Conservation (phyloP, 2,797 vertebrate genomes). For the Phoeniculus purpureus region DNA sequence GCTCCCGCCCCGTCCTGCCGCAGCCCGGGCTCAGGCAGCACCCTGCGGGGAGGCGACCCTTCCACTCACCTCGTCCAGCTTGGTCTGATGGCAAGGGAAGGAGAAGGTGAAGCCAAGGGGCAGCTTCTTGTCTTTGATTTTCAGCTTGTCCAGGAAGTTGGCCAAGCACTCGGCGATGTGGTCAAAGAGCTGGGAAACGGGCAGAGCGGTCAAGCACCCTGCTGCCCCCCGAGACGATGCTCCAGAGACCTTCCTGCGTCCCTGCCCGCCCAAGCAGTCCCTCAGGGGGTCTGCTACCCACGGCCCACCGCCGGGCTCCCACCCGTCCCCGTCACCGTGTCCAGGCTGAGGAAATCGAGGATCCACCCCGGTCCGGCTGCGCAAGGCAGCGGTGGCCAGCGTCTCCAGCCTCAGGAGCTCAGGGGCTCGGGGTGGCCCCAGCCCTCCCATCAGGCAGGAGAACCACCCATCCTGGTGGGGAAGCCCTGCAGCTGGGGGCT, state of each 20-base stretch:
- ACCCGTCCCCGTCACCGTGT: fast-evolving
- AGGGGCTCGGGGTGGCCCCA: fast-evolving
- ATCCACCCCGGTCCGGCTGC: neutral
- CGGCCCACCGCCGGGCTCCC: fast-evolving
- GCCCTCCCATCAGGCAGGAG: neutral
- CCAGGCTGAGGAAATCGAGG: neutral
- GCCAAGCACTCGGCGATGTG: constrained; percentile 92
- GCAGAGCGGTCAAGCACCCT: fast-evolving
- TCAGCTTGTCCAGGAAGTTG: constrained; percentile 89
- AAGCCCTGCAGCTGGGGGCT: neutral
- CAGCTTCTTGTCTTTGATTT: constrained; percentile 93
- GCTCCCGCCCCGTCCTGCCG: neutral
- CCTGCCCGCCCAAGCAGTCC: neutral
- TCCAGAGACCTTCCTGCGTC: fast-evolving
- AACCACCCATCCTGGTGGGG: neutral
- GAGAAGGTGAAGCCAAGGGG: constrained; percentile 97
- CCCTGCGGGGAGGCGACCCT: fast-evolving
- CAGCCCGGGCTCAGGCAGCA: neutral
- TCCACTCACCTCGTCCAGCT: constrained; percentile 90
- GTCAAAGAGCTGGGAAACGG: constrained; percentile 87
- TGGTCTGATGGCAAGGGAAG: constrained; percentile 92
- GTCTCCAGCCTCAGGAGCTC: neutral
- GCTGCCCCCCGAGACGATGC: fast-evolving
- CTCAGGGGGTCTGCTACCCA: neutral
- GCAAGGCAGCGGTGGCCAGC: neutral